Conservation (phyloP, 1,140 invertebrate species). For the Drosophila mojavensis region DNA sequence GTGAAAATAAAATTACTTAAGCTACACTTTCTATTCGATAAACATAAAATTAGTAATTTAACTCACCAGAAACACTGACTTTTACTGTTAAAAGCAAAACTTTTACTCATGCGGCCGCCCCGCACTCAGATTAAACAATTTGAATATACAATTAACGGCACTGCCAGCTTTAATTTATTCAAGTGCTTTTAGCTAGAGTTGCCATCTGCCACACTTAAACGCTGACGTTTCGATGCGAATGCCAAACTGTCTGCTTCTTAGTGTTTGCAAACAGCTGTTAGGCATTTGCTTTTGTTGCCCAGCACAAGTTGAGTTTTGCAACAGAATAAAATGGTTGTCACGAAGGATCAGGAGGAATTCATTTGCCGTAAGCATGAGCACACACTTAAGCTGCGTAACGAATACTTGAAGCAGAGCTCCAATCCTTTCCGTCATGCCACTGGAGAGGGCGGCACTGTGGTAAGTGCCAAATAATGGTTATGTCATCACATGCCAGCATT, state of each 20-base stretch:
- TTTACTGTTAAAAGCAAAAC: neutral
- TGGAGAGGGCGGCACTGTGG: constrained; percentile 86
- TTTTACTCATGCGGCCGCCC: neutral
- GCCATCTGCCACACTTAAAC: neutral
- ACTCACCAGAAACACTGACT: constrained; percentile 3
- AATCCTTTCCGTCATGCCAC: constrained; percentile 87
- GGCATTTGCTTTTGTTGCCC: constrained; percentile 16
- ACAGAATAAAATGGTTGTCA: constrained; percentile 59
- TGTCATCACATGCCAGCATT: constrained; percentile 68
- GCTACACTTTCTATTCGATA: neutral
- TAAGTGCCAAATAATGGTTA: constrained; percentile 84
- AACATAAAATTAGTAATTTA: neutral
- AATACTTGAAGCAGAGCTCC: constrained; percentile 88
- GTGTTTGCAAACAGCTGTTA: constrained; percentile 56
- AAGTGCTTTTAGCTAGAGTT: constrained; percentile 14
- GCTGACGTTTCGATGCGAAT: constrained; percentile 14
- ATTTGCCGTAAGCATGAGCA: constrained; percentile 75
- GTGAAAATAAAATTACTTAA: constrained; percentile 17
- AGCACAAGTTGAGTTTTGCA: constrained; percentile 31
- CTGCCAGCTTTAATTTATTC: constrained; percentile 20
- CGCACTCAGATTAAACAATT: constrained; percentile 19
- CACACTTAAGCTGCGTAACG: constrained; percentile 76
- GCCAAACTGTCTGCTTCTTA: constrained; percentile 29
- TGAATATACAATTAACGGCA: constrained; percentile 13
- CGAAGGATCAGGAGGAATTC: constrained; percentile 61